Evolutionary conservation across 2,113 vertebrate species (phyloP).

Genomic region (Chascanopsetta lugubris): DNA sequence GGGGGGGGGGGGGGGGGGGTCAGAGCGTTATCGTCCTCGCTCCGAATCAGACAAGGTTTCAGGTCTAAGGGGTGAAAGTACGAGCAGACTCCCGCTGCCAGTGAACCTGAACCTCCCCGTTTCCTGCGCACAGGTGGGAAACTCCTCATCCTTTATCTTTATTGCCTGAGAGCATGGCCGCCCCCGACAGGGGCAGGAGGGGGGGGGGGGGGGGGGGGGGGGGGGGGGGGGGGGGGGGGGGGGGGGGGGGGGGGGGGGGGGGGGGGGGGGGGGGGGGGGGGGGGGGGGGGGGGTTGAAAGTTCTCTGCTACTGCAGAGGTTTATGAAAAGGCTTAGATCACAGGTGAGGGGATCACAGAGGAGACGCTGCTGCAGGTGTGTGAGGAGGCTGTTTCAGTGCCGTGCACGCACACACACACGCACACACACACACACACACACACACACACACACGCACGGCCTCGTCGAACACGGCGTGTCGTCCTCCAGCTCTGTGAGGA

Average conservation of each 20-base stretch:
- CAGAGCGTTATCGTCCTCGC: constrained; percentile 9
- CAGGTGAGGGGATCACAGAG: constrained; percentile 79
- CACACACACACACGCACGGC: constrained; percentile 54
- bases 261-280: too few relatives aligned
- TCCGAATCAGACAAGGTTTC: constrained; percentile 13
- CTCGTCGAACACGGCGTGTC: constrained; percentile 48
- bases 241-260: constrained; percentile 64
- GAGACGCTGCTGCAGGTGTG: constrained; percentile 75
- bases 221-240: constrained; percentile 65
- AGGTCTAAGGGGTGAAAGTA: constrained; percentile 35
- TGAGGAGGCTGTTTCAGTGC: constrained; percentile 62
- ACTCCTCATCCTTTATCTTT: constrained; percentile 81
- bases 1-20: too few relatives aligned
- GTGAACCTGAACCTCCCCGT: constrained; percentile 47
- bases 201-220: constrained; percentile 66
- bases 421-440: constrained; percentile 54
- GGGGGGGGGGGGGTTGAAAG: constrained; percentile 63
- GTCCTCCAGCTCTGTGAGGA: constrained; percentile 59
- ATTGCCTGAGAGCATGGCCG: constrained; percentile 68
- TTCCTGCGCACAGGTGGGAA: constrained; percentile 73
- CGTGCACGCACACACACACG: constrained; percentile 50
- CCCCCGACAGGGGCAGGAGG: constrained; percentile 57
- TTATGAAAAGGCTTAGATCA: constrained; percentile 79
- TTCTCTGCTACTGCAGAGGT: constrained; percentile 64
- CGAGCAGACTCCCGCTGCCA: constrained; percentile 29